A percentile compares a stretch with the other conserved stretches of the same genome.
phyloP scores from a whole-genome alignment of 2,797 vertebrate genomes.

The Gallinago nigripennis region DNA sequence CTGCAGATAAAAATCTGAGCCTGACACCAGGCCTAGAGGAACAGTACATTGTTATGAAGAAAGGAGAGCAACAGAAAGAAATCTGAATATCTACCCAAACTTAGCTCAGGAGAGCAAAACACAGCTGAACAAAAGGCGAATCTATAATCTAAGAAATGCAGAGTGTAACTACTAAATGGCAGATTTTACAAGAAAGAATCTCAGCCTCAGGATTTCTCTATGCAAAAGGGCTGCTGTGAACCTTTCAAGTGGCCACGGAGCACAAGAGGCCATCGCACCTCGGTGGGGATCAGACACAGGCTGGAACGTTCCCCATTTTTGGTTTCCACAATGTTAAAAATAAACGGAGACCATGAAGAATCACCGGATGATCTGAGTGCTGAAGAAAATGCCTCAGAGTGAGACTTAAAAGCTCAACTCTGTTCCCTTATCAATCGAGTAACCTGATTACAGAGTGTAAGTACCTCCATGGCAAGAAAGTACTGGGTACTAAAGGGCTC shows the following conservation, averaged over 20 bases:
- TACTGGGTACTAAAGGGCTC: conserved; percentile 50
- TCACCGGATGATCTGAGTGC: conserved; percentile 48
- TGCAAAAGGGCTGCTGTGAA: not conserved
- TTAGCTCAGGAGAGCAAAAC: not conserved
- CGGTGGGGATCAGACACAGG: not conserved
- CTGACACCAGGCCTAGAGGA: not conserved
- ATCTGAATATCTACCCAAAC: not conserved
- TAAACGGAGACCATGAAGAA: conserved; percentile 26
- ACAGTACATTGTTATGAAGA: not conserved
- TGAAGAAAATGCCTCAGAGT: conserved; percentile 63
- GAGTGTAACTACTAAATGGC: not conserved
- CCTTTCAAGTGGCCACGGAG: not conserved
- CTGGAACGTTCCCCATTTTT: not conserved
- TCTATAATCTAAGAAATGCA: not conserved
- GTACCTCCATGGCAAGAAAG: conserved; percentile 65
- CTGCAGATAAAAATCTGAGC: conserved; percentile 51
- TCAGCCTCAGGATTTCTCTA: not conserved
- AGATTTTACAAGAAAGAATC: not conserved
- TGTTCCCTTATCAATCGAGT: conserved; percentile 57
- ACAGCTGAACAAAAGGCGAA: not conserved
- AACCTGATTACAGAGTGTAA: conserved; percentile 66
- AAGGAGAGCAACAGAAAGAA: not conserved
- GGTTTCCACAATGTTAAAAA: conserved; percentile 16
- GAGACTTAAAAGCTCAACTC: conserved; percentile 70
- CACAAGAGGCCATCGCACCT: not conserved